Evolutionary conservation across 2,888 invertebrate species (phyloP).

Genomic region (Caenorhabditis sp.): DNA sequence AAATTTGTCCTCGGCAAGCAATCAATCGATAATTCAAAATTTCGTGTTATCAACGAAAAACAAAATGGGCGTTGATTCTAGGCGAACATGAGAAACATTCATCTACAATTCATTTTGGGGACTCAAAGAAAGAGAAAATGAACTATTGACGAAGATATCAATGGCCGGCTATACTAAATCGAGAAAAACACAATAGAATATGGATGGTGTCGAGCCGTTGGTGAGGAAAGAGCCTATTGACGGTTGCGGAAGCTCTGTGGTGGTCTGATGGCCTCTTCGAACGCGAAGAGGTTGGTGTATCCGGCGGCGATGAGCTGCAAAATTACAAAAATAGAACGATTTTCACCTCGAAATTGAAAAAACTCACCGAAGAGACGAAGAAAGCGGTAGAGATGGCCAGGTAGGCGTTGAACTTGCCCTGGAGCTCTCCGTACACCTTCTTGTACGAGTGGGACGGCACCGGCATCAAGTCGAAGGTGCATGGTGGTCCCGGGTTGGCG

Average conservation of each 20-base stretch:
- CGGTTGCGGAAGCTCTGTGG: conserved; percentile 75
- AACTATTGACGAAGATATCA: conserved; percentile 4
- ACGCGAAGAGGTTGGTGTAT: conserved; percentile 71
- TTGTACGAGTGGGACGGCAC: conserved; percentile 76
- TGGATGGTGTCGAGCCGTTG: background rate
- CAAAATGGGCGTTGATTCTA: background rate
- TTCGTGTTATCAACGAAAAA: conserved; percentile 3
- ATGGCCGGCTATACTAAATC: conserved; percentile 50
- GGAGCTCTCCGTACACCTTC: conserved; percentile 77
- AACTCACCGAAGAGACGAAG: conserved; percentile 57
- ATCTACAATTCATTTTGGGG: conserved; percentile 43
- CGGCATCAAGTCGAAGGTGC: conserved; percentile 75
- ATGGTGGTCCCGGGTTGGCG: conserved; percentile 76
- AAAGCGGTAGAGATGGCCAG: conserved; percentile 64
- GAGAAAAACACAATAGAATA: conserved; percentile 22
- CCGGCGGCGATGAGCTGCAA: conserved; percentile 67
- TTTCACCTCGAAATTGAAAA: too few relatives aligned
- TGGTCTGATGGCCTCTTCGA: conserved; percentile 71
- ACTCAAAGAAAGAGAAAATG: conserved; percentile 11
- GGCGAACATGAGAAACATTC: conserved; percentile 28
- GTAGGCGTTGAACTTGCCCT: conserved; percentile 77
- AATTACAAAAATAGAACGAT: too few relatives aligned
- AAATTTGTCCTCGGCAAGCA: too few relatives aligned
- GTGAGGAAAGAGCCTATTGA: conserved; percentile 53
- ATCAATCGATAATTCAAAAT: conserved; percentile 1